Evolutionary conservation across 2,888 invertebrate species (phyloP).

Genomic region (Oscheius sp.): DNA sequence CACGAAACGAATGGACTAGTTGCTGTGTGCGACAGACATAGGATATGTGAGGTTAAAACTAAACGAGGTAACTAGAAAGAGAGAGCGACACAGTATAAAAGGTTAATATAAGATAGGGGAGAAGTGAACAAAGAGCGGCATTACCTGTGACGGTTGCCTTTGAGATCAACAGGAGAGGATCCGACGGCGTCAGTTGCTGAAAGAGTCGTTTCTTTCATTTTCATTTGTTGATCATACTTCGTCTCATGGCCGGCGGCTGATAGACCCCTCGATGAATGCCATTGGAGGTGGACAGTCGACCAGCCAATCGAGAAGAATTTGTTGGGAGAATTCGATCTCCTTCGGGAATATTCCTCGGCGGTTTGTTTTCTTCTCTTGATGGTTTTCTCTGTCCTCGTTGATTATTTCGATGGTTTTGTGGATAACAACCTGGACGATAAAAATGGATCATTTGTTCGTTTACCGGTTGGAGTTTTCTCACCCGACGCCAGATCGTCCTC

Average conservation of each 20-base stretch:
- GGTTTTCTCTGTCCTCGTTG: too few species aligned
- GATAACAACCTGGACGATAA: not conserved
- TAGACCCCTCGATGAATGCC: conserved; percentile 5
- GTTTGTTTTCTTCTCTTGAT: not conserved
- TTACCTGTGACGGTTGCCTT: conserved; percentile 21
- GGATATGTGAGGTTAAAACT: conserved; percentile 16
- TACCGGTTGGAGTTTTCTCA: conserved; percentile 44
- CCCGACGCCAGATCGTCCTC: conserved; percentile 37
- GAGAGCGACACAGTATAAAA: not conserved
- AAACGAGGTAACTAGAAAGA: not conserved
- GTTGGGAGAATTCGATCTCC: not conserved
- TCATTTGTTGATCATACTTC: not conserved
- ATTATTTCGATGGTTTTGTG: not conserved
- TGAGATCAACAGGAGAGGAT: not conserved
- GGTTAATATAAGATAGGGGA: not conserved
- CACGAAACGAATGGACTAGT: conserved; percentile 17
- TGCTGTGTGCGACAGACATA: not conserved
- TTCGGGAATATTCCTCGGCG: not conserved
- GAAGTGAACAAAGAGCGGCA: conserved; percentile 3
- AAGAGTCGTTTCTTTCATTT: not conserved
- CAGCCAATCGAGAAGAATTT: conserved; percentile 1
- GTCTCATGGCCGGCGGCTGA: conserved; percentile 21
- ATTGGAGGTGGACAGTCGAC: not conserved
- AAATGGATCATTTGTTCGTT: too few species aligned
- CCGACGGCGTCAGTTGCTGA: conserved; percentile 12